Evolutionary conservation across 2,113 vertebrate species (phyloP).

Genomic region (Istiophorus platypterus): DNA sequence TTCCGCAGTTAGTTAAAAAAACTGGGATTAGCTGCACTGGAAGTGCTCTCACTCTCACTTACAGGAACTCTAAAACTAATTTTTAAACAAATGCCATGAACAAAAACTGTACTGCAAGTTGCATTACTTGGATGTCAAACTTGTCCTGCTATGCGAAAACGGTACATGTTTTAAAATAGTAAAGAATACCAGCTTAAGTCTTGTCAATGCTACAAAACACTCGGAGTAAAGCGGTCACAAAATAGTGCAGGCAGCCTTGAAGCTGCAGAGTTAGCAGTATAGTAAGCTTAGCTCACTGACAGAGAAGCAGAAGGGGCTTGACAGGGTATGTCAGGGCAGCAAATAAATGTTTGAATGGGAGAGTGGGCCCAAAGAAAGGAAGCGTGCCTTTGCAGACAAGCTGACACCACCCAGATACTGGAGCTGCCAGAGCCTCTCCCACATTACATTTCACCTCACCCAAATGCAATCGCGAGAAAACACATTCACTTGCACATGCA

Average conservation of each 20-base stretch:
- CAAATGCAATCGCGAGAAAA: slow-evolving; percentile 63
- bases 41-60: neutral
- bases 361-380: slow-evolving; percentile 68
- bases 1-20: neutral
- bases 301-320: slow-evolving; percentile 65
- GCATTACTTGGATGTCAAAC: neutral
- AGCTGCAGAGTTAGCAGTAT: slow-evolving; percentile 49
- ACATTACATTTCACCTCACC: slow-evolving; percentile 62
- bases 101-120: neutral
- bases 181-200: no score
- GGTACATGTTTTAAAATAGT: neutral
- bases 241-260: slow-evolving; percentile 26
- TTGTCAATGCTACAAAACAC: neutral
- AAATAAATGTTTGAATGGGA: slow-evolving; percentile 80
- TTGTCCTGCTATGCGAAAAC: neutral
- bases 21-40: neutral
- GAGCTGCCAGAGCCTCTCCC: slow-evolving; percentile 74
- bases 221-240: slow-evolving; percentile 7
- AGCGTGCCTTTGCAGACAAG: slow-evolving; percentile 64
- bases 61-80: neutral
- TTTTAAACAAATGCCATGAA: neutral
- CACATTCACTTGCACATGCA: slow-evolving; percentile 43
- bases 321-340: slow-evolving; percentile 70
- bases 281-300: slow-evolving; percentile 61
- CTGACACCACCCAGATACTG: slow-evolving; percentile 80